Percentiles rank a stretch among this genome's conserved stretches.
These are phyloP conservation scores for Alloplasta piceator DNA, from an alignment of 2,888 invertebrate species.

Conservation along the genomic window DNA sequence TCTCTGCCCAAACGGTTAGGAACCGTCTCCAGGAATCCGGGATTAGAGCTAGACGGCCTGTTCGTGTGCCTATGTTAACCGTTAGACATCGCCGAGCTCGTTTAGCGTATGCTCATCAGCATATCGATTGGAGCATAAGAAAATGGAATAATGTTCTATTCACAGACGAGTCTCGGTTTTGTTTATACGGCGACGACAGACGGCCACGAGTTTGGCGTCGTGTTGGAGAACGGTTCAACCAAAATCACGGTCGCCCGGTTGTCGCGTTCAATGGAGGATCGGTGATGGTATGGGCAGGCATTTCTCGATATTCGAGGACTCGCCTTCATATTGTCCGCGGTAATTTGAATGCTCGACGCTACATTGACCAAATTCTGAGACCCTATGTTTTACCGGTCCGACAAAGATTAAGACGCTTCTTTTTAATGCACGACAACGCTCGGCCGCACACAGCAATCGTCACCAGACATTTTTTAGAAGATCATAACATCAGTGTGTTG, in stretches of 20 bases:
- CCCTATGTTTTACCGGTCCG: constrained; percentile 41
- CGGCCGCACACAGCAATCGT: constrained; percentile 49
- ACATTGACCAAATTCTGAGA: constrained; percentile 45
- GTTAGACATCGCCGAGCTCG: too few relatives aligned
- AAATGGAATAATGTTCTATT: constrained; percentile 46
- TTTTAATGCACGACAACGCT: constrained; percentile 63
- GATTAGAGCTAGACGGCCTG: constrained; percentile 32
- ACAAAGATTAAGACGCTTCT: constrained; percentile 36
- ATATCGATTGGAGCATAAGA: constrained; percentile 45
- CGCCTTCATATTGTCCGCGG: too few relatives aligned
- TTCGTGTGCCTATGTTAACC: constrained; percentile 30
- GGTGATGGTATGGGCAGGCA: too few relatives aligned
- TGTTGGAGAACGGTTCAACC: constrained; percentile 29
- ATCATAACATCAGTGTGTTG: constrained; percentile 31
- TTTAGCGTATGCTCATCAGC: constrained; percentile 38
- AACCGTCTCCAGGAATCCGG: constrained; percentile 23
- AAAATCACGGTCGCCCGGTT: neutral
- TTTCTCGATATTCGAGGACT: too few relatives aligned
- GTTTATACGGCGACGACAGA: too few relatives aligned
- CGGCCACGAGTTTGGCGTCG: constrained; percentile 8
- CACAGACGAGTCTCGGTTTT: too few relatives aligned
- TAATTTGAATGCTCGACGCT: constrained; percentile 43
- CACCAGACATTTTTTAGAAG: constrained; percentile 45
- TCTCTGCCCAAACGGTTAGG: constrained; percentile 30
- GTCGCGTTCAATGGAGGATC: too few relatives aligned